phyloP scores from a whole-genome alignment of 2,888 invertebrate species.

The Aphrophora alni region DNA sequence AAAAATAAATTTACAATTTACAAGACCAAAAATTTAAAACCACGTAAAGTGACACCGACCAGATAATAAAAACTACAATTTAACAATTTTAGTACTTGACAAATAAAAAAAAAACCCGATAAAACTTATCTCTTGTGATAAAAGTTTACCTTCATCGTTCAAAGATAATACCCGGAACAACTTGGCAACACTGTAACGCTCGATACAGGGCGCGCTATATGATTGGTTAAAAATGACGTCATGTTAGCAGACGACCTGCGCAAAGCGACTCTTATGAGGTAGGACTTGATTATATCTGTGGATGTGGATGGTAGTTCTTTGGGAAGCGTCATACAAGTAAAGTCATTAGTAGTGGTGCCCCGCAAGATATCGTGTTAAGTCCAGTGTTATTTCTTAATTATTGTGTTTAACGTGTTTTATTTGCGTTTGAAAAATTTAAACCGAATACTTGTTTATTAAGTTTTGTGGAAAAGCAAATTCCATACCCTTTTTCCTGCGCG shows the following conservation, averaged over 20 bases:
- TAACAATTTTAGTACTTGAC: no score
- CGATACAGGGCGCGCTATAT: neutral
- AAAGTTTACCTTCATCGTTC: neutral
- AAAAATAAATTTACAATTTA: no score
- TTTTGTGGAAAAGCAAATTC: neutral
- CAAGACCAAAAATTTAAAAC: no score
- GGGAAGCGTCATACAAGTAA: neutral
- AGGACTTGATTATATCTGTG: neutral
- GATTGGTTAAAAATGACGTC: conserved; percentile 28
- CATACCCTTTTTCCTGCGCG: neutral
- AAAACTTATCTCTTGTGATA: no score
- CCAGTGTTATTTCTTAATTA: neutral
- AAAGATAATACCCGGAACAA: neutral
- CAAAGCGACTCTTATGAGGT: neutral
- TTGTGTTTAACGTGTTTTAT: neutral
- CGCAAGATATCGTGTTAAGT: neutral
- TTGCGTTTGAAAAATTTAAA: neutral
- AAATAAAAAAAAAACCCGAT: no score
- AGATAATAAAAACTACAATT: no score
- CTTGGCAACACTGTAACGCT: neutral
- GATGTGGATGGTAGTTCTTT: neutral
- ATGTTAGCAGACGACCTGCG: neutral
- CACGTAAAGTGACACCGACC: no score
- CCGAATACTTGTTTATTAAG: neutral
- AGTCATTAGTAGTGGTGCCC: neutral